phyloP scores from a whole-genome alignment of 2,113 vertebrate species.

The Salminus brasiliensis region DNA sequence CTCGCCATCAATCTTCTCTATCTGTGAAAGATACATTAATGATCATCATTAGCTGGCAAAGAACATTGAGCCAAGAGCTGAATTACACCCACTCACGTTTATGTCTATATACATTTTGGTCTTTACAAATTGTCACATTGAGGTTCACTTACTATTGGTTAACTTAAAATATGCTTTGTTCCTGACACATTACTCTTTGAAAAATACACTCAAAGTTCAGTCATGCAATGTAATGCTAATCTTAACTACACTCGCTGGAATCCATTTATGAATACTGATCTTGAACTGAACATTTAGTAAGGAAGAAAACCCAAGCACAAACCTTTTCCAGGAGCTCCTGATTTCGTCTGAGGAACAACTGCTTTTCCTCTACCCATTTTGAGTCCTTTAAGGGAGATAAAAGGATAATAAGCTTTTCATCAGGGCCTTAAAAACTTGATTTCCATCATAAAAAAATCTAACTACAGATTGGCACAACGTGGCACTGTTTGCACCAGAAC shows the following conservation, averaged over 20 bases:
- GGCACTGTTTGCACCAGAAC: background rate
- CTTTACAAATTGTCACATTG: background rate
- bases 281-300: background rate
- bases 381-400: conserved; percentile 81
- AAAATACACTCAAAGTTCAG: background rate
- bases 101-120: background rate
- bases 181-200: background rate
- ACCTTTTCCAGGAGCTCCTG: conserved; percentile 98
- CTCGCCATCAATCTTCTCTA: conserved; percentile 89
- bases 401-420: background rate
- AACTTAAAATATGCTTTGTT: background rate
- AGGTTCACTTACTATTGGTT: background rate
- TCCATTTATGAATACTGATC: background rate
- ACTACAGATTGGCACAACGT: background rate
- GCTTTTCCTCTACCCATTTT: conserved; percentile 98
- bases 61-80: background rate
- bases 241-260: background rate
- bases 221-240: too few species aligned
- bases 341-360: conserved; percentile 93
- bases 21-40: conserved; percentile 67
- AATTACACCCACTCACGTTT: background rate
- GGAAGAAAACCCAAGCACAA: background rate
- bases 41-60: background rate
- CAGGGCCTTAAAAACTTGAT: background rate
- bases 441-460: background rate